A percentile compares a stretch with the other conserved stretches of the same genome.
These are phyloP conservation scores for Galaxea fascicularis DNA, from an alignment of 92 coral and sea anemone genomes.

Conservation along the genomic window DNA sequence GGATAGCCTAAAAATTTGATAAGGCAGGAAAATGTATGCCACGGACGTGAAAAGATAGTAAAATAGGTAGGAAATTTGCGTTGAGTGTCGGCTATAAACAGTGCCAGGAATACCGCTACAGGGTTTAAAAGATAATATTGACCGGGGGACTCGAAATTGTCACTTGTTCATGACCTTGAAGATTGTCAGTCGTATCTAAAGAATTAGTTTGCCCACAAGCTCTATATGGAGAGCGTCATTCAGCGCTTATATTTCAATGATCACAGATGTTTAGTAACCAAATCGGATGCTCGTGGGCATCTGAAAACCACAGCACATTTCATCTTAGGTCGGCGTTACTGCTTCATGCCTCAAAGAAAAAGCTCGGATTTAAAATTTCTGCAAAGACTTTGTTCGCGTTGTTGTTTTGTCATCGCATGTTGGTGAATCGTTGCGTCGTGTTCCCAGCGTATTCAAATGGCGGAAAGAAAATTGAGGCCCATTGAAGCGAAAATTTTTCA, in stretches of 20 bases:
- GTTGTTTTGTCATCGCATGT: not conserved
- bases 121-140: constrained; percentile 47
- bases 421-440: constrained; percentile 10
- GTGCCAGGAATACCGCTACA: constrained; percentile 39
- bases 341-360: constrained; percentile 7
- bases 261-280: constrained; percentile 31
- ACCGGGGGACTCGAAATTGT: constrained; percentile 54
- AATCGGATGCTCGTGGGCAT: constrained; percentile 10
- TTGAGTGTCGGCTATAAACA: constrained; percentile 39
- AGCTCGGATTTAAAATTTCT: not conserved
- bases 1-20: constrained; percentile 17
- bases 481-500: not conserved
- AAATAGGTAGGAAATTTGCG: constrained; percentile 31
- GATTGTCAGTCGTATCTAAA: constrained; percentile 50
- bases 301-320: constrained; percentile 15
- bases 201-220: constrained; percentile 40
- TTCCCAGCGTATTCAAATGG: constrained; percentile 5
- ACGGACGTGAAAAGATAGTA: constrained; percentile 6
- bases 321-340: not conserved
- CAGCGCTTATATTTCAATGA: constrained; percentile 32
- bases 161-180: constrained; percentile 42
- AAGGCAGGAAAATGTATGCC: constrained; percentile 25
- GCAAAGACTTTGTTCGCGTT: not conserved
- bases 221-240: constrained; percentile 21
- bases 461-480: constrained; percentile 19